Percentiles rank a stretch among this genome's conserved stretches.
These are phyloP conservation scores for Drosophila pallidifrons DNA, from an alignment of 1,140 invertebrate species.

Conservation along the genomic window DNA sequence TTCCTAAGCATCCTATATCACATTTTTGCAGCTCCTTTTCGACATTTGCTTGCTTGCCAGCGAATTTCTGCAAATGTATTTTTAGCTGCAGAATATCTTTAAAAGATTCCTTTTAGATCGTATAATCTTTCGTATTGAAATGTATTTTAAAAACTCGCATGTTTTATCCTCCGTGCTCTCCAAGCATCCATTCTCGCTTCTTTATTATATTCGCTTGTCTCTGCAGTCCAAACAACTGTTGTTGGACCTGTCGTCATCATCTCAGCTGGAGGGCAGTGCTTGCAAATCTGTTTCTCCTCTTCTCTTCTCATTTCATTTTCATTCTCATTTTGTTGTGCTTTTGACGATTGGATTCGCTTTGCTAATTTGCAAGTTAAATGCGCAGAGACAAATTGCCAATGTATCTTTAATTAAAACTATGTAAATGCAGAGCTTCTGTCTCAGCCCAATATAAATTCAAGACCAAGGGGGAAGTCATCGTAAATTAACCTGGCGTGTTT, in stretches of 20 bases:
- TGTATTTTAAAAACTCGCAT: neutral
- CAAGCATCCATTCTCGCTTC: neutral
- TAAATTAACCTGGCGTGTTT: slow-evolving; percentile 28
- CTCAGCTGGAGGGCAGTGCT: slow-evolving; percentile 8
- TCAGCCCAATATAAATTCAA: slow-evolving; percentile 2
- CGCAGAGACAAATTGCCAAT: slow-evolving; percentile 32
- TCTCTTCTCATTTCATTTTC: neutral
- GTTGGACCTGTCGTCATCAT: neutral
- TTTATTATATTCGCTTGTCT: slow-evolving; percentile 1
- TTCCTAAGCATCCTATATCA: no score
- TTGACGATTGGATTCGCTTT: slow-evolving; percentile 25
- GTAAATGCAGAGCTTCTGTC: slow-evolving; percentile 56
- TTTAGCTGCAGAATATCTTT: neutral
- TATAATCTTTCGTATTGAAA: slow-evolving; percentile 8
- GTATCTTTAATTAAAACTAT: slow-evolving; percentile 60
- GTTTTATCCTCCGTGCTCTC: neutral
- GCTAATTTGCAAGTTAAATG: slow-evolving; percentile 78
- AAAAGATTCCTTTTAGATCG: neutral
- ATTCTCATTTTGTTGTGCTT: slow-evolving; percentile 42
- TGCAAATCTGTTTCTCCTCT: neutral
- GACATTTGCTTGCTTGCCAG: no score
- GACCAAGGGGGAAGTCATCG: slow-evolving; percentile 26
- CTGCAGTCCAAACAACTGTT: slow-evolving; percentile 7
- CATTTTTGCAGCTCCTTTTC: no score
- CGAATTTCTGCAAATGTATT: neutral